A percentile compares a stretch with the other conserved stretches of the same genome.
phyloP scores from a whole-genome alignment of 2,888 invertebrate species.

The Protonemura montana region DNA sequence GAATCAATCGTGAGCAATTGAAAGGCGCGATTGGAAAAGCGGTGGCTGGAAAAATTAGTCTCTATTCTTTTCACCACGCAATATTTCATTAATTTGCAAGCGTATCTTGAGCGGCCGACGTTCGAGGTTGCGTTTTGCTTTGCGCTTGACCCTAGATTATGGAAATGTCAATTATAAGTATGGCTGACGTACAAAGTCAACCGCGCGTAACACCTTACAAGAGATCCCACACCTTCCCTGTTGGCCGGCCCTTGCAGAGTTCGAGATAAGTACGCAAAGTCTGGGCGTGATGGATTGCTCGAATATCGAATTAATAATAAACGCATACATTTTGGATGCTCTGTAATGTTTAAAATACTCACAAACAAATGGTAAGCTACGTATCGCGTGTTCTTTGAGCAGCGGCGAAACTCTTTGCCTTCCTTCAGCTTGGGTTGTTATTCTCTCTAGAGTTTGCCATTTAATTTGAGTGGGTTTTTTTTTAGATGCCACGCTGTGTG shows the following conservation, averaged over 20 bases:
- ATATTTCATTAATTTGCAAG: background rate
- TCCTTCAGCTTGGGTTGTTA: background rate
- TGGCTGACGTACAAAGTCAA: background rate
- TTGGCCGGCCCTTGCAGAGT: background rate
- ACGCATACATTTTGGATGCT: conserved; percentile 8
- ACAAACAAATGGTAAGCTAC: conserved; percentile 16
- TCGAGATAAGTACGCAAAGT: conserved; percentile 9
- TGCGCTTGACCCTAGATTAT: background rate
- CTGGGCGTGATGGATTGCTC: background rate
- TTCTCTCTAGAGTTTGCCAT: conserved; percentile 18
- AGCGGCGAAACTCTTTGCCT: background rate
- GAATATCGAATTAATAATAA: conserved; percentile 19
- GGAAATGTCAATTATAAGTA: conserved; percentile 12
- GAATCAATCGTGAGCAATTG: background rate
- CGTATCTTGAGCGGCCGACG: background rate
- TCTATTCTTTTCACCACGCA: background rate
- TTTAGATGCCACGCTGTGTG: background rate
- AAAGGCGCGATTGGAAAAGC: background rate
- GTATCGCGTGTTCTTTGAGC: conserved; percentile 25
- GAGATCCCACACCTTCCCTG: background rate
- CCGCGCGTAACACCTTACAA: background rate
- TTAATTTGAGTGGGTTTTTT: conserved; percentile 15
- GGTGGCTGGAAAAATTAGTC: background rate
- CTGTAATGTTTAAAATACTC: conserved; percentile 24
- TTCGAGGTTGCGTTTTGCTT: background rate